These are phyloP conservation scores for Blera fallax DNA, from an alignment of 2,888 invertebrate species.

Conservation along the genomic window DNA sequence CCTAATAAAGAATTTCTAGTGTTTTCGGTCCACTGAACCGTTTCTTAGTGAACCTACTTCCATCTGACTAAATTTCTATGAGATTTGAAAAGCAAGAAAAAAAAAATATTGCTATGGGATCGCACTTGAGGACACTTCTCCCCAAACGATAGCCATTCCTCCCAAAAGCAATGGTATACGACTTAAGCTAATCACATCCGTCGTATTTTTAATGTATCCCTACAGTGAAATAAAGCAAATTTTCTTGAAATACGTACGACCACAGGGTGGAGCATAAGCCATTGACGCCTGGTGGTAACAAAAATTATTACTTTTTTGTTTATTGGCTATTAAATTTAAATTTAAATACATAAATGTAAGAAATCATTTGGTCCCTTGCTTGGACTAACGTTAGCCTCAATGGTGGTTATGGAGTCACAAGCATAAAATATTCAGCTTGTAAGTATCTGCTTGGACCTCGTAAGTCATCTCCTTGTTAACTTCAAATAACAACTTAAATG, in stretches of 20 bases:
- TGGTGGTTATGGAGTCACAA: not conserved
- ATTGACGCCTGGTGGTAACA: constrained; percentile 34
- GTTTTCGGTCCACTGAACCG: constrained; percentile 40
- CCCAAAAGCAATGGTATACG: constrained; percentile 17
- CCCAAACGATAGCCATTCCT: constrained; percentile 18
- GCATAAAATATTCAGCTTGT: not conserved
- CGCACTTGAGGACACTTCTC: constrained; percentile 35
- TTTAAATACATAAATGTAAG: constrained; percentile 47
- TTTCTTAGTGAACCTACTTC: constrained; percentile 19
- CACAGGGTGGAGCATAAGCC: constrained; percentile 5
- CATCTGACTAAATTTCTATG: constrained; percentile 17
- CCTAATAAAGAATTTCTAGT: constrained; percentile 2
- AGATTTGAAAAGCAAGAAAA: constrained; percentile 1
- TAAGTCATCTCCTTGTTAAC: not conserved
- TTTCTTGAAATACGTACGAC: constrained; percentile 25
- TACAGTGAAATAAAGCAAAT: constrained; percentile 51
- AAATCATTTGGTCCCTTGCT: constrained; percentile 11
- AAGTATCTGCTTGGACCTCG: not conserved
- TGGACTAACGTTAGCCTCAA: not conserved
- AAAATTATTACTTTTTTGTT: constrained; percentile 43
- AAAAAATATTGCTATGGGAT: constrained; percentile 46
- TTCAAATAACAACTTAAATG: not conserved
- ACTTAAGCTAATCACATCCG: constrained; percentile 57
- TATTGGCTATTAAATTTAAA: constrained; percentile 45
- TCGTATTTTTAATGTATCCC: constrained; percentile 59